Evolutionary conservation across 2,113 vertebrate genomes (phyloP), one percentile per base, ranked within the genome.

Genomic region (Charadrius vociferus): DNA sequence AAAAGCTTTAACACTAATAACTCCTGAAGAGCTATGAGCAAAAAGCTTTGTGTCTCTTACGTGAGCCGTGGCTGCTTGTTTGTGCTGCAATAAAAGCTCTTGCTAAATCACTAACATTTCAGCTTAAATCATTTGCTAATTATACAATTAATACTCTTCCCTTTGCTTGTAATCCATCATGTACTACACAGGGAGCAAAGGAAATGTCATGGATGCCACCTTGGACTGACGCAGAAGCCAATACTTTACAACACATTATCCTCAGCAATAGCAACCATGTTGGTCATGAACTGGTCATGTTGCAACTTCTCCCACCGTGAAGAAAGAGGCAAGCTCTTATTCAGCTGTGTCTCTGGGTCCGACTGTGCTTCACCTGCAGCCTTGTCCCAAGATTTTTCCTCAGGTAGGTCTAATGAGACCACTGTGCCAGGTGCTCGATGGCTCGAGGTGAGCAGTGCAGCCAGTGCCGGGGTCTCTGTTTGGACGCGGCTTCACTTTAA

Each of bases 141-240:
- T 95, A 91, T 90, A 77, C 66, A 90, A 77, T 93, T 82, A 94
- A 56, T 36, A 72, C 36, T 67, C 47, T 96, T 95, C 74, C 24
- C 49, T 90, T 88, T 65, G 70, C 78, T 91, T 96, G 95, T 96
- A 95, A 96, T 96, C 70, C 47, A 43, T 47, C 84, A 89, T 93
- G 95, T 96, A 91, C 45, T 91, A 95, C 92, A 90, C 17, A 45
- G 10, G 36, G 66, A 95, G 43, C 70, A 85, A 90, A 91, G 70
- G 70, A 93, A 85, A 68, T 7, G 2, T 79, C 53, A 34, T 0
- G 11, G 70, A 90, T 72, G 73, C 27, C 62, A 53, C 52, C 27
- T 37, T 66, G 26, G 30, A 23, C 23, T 88, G 84, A 68, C 75
- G 37, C 41, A 84, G 91, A 61, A 95, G 49, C 58, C 77, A 56